Percentiles rank a stretch among this genome's conserved stretches.
Conservation (phyloP, 2,113 vertebrate genomes). For the Dunckerocampus dactyliophorus region DNA sequence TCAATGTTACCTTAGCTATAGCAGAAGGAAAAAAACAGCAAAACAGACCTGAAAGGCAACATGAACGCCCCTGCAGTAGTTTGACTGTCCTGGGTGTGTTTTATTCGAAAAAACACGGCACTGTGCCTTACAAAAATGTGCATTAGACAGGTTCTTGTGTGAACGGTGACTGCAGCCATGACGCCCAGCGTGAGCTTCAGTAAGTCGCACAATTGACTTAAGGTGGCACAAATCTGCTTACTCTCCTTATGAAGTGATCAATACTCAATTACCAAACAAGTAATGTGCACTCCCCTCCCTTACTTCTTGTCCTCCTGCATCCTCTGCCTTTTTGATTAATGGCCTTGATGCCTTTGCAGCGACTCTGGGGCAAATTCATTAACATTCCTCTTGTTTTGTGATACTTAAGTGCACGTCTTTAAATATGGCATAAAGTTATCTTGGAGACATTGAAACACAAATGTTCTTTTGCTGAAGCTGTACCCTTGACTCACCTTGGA, state of each 20-base stretch:
- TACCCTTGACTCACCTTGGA: background rate
- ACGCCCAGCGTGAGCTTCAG: background rate
- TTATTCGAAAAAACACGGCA: too few species aligned
- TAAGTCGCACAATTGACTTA: slow-evolving; percentile 54
- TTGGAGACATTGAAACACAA: background rate
- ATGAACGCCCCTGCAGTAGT: too few species aligned
- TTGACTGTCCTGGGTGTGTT: too few species aligned
- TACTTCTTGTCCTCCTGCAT: slow-evolving; percentile 11
- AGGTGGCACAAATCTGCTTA: slow-evolving; percentile 61
- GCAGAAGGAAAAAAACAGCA: too few species aligned
- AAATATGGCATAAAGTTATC: background rate
- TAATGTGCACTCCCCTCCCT: slow-evolving; percentile 41
- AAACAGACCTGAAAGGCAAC: too few species aligned
- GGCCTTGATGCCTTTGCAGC: slow-evolving; percentile 30
- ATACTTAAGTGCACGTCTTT: background rate
- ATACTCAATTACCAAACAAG: slow-evolving; percentile 66
- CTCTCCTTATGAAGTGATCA: slow-evolving; percentile 63
- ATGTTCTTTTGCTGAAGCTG: background rate
- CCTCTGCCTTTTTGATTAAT: slow-evolving; percentile 48
- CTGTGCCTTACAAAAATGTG: too few species aligned
- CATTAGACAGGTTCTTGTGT: too few species aligned
- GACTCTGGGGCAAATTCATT: slow-evolving; percentile 26
- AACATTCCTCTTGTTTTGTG: slow-evolving; percentile 30
- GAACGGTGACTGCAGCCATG: background rate
- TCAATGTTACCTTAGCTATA: too few species aligned